Percentiles rank a stretch among this genome's conserved stretches.
Conservation (phyloP, 2,797 vertebrate species). For the Smutsia gigantea region DNA sequence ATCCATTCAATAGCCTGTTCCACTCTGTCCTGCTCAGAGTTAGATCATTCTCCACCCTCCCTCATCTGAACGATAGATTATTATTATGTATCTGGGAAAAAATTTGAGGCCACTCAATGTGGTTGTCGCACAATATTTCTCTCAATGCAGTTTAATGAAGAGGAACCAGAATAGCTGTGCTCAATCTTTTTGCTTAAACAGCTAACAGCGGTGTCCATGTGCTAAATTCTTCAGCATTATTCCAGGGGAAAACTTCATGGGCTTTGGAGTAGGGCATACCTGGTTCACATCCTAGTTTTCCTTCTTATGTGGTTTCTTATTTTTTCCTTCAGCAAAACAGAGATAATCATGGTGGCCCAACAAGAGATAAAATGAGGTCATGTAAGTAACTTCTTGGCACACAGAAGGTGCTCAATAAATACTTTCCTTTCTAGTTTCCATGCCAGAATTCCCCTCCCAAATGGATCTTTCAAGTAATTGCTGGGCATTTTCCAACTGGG, state of each 20-base stretch:
- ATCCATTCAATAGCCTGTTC: neutral
- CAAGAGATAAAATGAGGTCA: neutral
- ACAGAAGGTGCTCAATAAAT: neutral
- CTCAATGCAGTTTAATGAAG: conserved; percentile 49
- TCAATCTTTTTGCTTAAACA: conserved; percentile 31
- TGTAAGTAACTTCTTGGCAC: conserved; percentile 53
- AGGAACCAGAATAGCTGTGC: neutral
- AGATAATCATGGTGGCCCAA: neutral
- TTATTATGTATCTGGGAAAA: conserved; percentile 48
- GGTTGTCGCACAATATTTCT: conserved; percentile 27
- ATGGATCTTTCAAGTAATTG: conserved; percentile 48
- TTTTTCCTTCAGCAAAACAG: neutral
- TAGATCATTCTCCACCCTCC: neutral
- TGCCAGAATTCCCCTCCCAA: neutral
- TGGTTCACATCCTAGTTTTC: neutral
- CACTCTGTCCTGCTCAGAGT: neutral
- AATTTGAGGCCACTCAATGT: neutral
- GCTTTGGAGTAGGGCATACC: neutral
- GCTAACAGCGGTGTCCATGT: rapidly evolving
- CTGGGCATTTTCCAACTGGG: conserved; percentile 51
- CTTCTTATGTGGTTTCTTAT: neutral
- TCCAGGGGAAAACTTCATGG: neutral
- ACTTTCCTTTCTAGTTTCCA: neutral
- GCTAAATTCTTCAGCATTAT: neutral
- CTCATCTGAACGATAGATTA: conserved; percentile 36